Base-by-base conservation (phyloP, 2,888 invertebrate species). In the Drosophila conformis region DNA sequence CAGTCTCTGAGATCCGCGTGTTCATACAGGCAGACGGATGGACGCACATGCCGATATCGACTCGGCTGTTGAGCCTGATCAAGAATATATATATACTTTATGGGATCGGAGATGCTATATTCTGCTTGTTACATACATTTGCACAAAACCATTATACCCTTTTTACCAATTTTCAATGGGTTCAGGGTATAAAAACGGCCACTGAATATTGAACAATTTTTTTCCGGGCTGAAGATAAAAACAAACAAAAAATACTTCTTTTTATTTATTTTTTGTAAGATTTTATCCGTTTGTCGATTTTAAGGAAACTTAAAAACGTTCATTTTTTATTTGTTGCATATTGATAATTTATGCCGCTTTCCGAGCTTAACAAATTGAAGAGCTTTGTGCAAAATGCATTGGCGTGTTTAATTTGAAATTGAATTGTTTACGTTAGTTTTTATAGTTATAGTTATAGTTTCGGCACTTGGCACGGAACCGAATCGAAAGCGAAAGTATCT, bases 401-500 rank as follows among this genome's bases (percentile, higher is more conserved):
- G 62, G 78, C 73, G 73, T 77, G 76, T 75, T 79, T 71, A 58
- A 71, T 68, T 62, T 65, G 46, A 46, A 46, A 46, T 46, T 67
- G 15, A 46, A 52, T 58, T 46, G 15, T 21, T 36, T 15, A 31
- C 38, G 38, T 56, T 65, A 35, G 36, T 62, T 38, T 33, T 54
- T 31, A 42, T 27, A 51, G 29, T 66, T 69, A 52, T 63, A 60
- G 52, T 4, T 4, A 46, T 69, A 58, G 46, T 61, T 58, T 54
- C 61, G 72, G 73, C 77, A 69, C 72, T 73, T 71, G 74, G 78
- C 74, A 74, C 80, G 80, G 72, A 76, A 78, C 36, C 56, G 25
- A 27, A n/a, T 27, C 27, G 54, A 54, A 49, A 73, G 73, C 73
- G 54, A 72, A 69, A 81, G 77, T 76, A 67, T 70, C 66, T 68